Evolutionary conservation across 2,113 vertebrate genomes (phyloP).

Genomic region (Corapipo altera): DNA sequence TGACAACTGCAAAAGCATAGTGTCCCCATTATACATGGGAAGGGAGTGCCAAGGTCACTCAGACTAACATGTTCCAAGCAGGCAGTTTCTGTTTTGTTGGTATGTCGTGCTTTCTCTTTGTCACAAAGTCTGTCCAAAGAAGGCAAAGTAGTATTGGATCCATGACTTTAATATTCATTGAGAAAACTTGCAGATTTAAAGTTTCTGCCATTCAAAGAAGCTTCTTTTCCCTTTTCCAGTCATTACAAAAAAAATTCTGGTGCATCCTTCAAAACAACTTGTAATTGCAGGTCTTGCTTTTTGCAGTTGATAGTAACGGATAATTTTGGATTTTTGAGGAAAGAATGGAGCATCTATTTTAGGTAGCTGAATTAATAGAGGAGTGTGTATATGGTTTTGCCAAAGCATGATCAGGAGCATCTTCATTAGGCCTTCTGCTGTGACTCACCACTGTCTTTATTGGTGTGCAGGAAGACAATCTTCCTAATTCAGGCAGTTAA

Average conservation of each 20-base stretch:
- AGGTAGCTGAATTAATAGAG: background rate
- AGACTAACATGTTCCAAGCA: background rate
- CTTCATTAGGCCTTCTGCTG: background rate
- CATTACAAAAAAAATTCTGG: background rate
- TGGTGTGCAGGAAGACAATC: background rate
- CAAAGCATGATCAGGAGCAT: background rate
- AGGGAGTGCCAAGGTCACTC: background rate
- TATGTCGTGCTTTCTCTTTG: background rate
- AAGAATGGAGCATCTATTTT: background rate
- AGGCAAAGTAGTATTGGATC: background rate
- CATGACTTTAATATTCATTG: background rate
- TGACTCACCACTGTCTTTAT: background rate
- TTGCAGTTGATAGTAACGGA: fast-evolving
- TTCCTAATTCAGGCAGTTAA: background rate
- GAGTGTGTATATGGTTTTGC: background rate
- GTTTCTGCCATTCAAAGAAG: background rate
- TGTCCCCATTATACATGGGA: background rate
- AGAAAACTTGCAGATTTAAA: background rate
- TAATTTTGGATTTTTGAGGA: background rate
- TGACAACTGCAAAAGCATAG: background rate
- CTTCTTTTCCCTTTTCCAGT: background rate
- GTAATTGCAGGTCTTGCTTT: background rate
- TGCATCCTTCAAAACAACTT: background rate
- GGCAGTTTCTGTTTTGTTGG: background rate
- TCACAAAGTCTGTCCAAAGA: background rate